A percentile compares a stretch with the other conserved stretches of the same genome.
phyloP scores from a whole-genome alignment of 2,888 invertebrate genomes.

The Gasteruption jaculator region DNA sequence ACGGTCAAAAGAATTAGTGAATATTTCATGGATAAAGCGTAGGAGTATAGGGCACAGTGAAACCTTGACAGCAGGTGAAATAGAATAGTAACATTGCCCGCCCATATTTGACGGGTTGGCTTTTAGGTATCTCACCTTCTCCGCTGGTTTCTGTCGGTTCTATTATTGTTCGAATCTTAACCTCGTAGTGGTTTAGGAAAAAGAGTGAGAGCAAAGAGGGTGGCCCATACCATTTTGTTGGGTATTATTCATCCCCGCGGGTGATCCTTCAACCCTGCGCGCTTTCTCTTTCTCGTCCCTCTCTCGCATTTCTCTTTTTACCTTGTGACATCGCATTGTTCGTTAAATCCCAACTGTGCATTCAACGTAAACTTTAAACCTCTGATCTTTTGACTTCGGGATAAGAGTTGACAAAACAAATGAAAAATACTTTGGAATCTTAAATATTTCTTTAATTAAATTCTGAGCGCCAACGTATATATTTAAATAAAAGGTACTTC shows the following conservation, averaged over 20 bases:
- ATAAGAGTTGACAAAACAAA: too few relatives aligned
- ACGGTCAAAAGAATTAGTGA: constrained; percentile 30
- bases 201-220: constrained; percentile 43
- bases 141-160: too few relatives aligned
- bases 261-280: constrained; percentile 39
- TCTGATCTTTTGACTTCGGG: too few relatives aligned
- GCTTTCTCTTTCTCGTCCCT: constrained; percentile 28
- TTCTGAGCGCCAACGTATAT: too few relatives aligned
- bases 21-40: constrained; percentile 30
- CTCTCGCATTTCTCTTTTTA: constrained; percentile 27
- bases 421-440: too few relatives aligned
- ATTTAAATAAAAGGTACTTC: too few relatives aligned
- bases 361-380: too few relatives aligned
- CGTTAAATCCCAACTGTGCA: too few relatives aligned
- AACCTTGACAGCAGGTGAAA: constrained; percentile 39
- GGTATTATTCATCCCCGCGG: constrained; percentile 46
- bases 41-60: constrained; percentile 21
- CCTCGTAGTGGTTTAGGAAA: constrained; percentile 31
- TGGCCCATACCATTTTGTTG: constrained; percentile 45
- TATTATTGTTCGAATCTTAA: too few relatives aligned
- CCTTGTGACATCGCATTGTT: too few relatives aligned
- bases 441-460: too few relatives aligned
- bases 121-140: too few relatives aligned
- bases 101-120: constrained; percentile 42
- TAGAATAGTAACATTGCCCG: constrained; percentile 31